Evolutionary conservation across 2,113 vertebrate species (phyloP).

Genomic region (Heptranchias perlo): DNA sequence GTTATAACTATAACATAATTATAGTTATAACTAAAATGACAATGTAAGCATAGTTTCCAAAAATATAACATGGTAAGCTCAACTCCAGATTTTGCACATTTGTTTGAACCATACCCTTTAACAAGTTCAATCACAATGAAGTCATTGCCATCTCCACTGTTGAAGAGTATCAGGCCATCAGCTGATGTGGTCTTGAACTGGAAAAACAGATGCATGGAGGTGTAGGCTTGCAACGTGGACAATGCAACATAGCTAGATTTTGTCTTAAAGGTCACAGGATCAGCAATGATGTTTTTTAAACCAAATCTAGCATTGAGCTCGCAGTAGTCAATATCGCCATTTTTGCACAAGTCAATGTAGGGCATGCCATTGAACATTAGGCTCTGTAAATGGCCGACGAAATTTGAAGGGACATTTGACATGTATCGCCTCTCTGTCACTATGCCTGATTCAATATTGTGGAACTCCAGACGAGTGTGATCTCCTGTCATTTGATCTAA

Average conservation of each 20-base stretch:
- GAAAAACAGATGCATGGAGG: constrained; percentile 99
- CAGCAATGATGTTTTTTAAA: constrained; percentile 95
- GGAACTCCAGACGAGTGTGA: constrained; percentile 95
- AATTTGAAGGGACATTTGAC: constrained; percentile 89
- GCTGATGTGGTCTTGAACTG: constrained; percentile 98
- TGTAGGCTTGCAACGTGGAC: constrained; percentile 90
- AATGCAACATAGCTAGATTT: constrained; percentile 91
- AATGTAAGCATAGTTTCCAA: not conserved
- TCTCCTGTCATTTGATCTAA: constrained; percentile 96
- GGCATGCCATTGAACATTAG: constrained; percentile 95
- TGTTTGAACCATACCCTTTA: constrained; percentile 74
- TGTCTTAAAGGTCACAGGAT: constrained; percentile 96
- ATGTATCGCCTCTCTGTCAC: constrained; percentile 90
- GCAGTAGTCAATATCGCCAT: constrained; percentile 96
- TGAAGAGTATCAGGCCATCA: constrained; percentile 92
- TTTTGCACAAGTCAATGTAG: constrained; percentile 97
- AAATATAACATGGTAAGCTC: not conserved
- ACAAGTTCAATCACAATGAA: constrained; percentile 98
- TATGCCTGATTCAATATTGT: constrained; percentile 97
- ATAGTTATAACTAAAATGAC: not conserved
- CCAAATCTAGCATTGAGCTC: constrained; percentile 96
- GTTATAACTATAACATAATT: too few relatives aligned
- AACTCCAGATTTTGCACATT: not conserved
- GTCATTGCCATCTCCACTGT: constrained; percentile 96
- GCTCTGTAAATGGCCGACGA: constrained; percentile 95